Evolutionary conservation across 2,797 vertebrate genomes (phyloP).

Genomic region (Heteromormyrus szaboi): DNA sequence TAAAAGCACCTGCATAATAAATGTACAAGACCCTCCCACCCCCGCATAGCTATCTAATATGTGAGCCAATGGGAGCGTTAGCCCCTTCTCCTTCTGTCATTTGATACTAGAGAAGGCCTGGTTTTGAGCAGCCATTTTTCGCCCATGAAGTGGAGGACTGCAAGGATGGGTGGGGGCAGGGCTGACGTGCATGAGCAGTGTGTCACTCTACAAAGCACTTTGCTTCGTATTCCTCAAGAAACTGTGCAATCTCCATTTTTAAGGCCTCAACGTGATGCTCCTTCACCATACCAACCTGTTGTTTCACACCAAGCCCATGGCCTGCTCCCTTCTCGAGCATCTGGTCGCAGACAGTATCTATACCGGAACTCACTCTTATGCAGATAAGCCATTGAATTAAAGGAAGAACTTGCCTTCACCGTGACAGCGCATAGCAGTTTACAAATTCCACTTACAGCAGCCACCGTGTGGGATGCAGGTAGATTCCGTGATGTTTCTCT

Average conservation of each 20-base stretch:
- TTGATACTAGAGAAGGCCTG: conserved; percentile 41
- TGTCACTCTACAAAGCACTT: background rate
- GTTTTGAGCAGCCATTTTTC: conserved; percentile 25
- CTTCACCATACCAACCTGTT: background rate
- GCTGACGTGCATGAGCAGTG: background rate
- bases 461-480: conserved; percentile 7
- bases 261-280: background rate
- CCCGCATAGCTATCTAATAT: background rate
- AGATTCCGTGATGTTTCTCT: conserved; percentile 37
- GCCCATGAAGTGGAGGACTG: conserved; percentile 32
- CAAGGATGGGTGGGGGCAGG: background rate
- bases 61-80: conserved; percentile 25
- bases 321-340: conserved; percentile 10
- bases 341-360: conserved; percentile 26
- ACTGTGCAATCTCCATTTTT: background rate
- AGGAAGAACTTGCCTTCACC: conserved; percentile 22
- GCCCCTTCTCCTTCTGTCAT: conserved; percentile 35
- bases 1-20: background rate
- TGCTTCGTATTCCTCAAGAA: background rate
- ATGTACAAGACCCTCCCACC: background rate
- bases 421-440: conserved; percentile 11
- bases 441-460: conserved; percentile 34
- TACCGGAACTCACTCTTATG: conserved; percentile 32
- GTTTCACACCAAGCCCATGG: background rate
- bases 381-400: conserved; percentile 33